Base-by-base conservation (phyloP, 2,113 vertebrate species). In the Cololabis saira region DNA sequence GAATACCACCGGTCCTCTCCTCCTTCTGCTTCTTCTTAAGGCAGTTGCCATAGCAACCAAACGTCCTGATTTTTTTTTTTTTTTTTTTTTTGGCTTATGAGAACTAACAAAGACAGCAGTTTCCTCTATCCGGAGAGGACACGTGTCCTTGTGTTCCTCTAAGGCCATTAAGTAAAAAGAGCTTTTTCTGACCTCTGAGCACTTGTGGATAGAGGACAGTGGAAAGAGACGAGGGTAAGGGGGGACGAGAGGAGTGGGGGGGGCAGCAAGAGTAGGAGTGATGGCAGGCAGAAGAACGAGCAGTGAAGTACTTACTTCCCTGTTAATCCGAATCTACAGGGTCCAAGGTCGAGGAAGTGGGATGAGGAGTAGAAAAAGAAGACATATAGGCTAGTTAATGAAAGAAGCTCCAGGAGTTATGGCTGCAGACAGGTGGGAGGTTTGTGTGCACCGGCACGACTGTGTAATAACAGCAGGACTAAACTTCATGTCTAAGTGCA, bases 301-400 rank as follows among this genome's bases (percentile, higher is more conserved):
- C 86, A 87, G 88, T 83, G 86, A 89, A 84, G 92, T 94, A 95
- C 94, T 95, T 94, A 95, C 93, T 94, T 94, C 94, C 91, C 93
- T 93, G 94, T 95, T 95, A 92, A 95, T 94, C 94, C 93, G 93
- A 93, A 94, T 94, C 93, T 94, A 94, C 92, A 93, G 91, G 88
- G 92, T 93, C 93, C 94, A 81, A 90, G 91, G 89, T 90, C 82
- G 88, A 89, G 89, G 82, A 91, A 86, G 87, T 87, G 83, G 80
- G 88, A 80, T 87, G 81, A 72, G 87, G 82, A 83, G 89, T 89
- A 91, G 88, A 93, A 91, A 92, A 90, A 93, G 89, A 91, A 92
- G 88, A 94, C 92, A 93, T 88, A 93, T 83, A 89, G 80, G 83
- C 90, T 86, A 91, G 89, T 92, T 91, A 91, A 92, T 92, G 91